A percentile compares a stretch with the other conserved stretches of the same genome.
Evolutionary conservation across 2,113 vertebrate species (phyloP).

Genomic region (Heliornis fulica): DNA sequence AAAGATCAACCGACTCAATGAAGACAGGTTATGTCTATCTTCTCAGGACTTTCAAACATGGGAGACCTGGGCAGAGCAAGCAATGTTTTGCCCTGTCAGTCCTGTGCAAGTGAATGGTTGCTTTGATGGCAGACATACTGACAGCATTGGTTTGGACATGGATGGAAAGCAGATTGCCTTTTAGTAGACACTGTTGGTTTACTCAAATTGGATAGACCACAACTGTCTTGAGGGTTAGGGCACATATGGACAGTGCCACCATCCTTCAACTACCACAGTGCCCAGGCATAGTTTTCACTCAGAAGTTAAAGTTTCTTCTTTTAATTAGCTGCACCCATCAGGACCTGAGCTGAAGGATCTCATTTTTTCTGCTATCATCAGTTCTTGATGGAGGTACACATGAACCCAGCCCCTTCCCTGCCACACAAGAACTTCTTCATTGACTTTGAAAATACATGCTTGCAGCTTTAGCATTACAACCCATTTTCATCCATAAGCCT

Average conservation of each 20-base stretch:
- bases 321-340: neutral
- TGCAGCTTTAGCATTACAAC: neutral
- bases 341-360: neutral
- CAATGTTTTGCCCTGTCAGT: neutral
- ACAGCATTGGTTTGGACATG: neutral
- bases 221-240: neutral
- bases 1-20: neutral
- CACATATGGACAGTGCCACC: neutral
- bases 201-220: neutral
- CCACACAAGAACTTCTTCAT: neutral
- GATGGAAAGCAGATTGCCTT: neutral
- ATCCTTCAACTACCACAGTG: neutral
- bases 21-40: neutral
- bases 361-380: neutral
- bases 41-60: neutral
- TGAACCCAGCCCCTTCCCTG: neutral
- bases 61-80: neutral
- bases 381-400: neutral
- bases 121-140: neutral
- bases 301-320: neutral
- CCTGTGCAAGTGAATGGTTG: neutral
- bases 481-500: neutral
- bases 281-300: neutral
- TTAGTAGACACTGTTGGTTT: neutral
- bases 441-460: neutral